A percentile compares a stretch with the other conserved stretches of the same genome.
phyloP scores from a whole-genome alignment of 2,888 invertebrate genomes.

The Synergus itoensis region DNA sequence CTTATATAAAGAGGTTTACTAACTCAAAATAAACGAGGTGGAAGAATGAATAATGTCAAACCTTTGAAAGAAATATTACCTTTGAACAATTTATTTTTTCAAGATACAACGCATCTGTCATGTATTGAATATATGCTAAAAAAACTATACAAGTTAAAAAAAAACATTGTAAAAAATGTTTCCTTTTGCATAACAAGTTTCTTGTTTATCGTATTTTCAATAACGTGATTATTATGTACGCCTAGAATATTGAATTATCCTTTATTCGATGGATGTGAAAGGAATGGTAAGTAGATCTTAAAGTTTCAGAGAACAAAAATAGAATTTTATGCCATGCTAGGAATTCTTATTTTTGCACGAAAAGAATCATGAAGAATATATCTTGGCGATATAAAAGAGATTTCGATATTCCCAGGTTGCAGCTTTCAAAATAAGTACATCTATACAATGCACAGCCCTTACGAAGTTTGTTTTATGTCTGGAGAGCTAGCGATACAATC shows the following conservation, averaged over 20 bases:
- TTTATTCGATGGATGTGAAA: neutral
- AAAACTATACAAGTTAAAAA: neutral
- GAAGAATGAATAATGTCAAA: neutral
- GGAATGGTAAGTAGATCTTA: neutral
- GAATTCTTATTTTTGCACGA: slow-evolving; percentile 7
- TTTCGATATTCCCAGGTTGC: slow-evolving; percentile 19
- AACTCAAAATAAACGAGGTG: neutral
- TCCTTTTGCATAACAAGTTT: neutral
- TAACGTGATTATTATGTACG: neutral
- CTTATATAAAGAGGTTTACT: slow-evolving; percentile 17
- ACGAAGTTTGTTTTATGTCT: slow-evolving; percentile 35
- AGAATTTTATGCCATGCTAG: neutral
- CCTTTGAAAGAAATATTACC: neutral
- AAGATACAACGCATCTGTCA: neutral
- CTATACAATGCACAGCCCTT: neutral
- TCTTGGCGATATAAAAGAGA: slow-evolving; percentile 22
- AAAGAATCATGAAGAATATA: slow-evolving; percentile 16
- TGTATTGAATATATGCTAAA: neutral
- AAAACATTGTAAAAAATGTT: neutral
- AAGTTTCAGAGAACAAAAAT: slow-evolving; percentile 1
- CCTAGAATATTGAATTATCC: neutral
- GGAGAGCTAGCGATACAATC: slow-evolving; percentile 34
- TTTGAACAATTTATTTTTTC: neutral
- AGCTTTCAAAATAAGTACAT: slow-evolving; percentile 28
- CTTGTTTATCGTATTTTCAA: neutral